Conservation (phyloP, 1,140 invertebrate species). For the Nautilus pompilius region DNA sequence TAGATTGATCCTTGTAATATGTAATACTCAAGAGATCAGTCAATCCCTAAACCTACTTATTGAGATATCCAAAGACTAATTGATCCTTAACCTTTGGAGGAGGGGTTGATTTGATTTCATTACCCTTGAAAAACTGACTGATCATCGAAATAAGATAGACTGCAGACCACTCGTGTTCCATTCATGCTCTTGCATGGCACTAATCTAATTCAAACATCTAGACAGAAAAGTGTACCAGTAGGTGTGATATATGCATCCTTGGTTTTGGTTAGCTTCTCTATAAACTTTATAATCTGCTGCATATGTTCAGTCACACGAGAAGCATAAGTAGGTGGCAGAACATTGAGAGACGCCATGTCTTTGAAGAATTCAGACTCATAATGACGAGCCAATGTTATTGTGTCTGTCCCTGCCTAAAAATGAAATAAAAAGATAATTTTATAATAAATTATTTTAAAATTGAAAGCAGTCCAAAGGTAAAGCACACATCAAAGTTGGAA, state of each 20-base stretch:
- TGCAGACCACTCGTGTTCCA: too few species aligned
- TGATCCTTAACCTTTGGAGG: too few species aligned
- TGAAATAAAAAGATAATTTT: constrained; percentile 5
- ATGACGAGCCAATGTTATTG: constrained; percentile 62
- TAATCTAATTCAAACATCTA: too few species aligned
- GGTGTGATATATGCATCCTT: constrained; percentile 66
- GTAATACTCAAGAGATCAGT: too few species aligned
- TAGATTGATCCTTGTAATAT: too few species aligned
- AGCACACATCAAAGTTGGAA: too few species aligned
- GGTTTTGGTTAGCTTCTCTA: constrained; percentile 66
- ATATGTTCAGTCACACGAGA: constrained; percentile 79
- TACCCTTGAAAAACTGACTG: too few species aligned
- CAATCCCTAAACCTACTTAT: too few species aligned
- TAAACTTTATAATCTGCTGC: constrained; percentile 72
- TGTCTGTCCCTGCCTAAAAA: constrained; percentile 52
- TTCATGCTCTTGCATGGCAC: too few species aligned
- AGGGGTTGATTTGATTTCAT: too few species aligned
- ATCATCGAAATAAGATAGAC: too few species aligned
- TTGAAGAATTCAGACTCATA: constrained; percentile 81
- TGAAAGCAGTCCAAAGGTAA: neutral
- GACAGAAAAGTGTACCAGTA: constrained; percentile 61
- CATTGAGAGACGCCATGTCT: constrained; percentile 72
- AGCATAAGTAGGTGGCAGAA: constrained; percentile 67
- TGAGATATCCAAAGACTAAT: too few species aligned
- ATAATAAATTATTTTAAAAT: neutral